phyloP scores from a whole-genome alignment of 2,888 invertebrate species.

The Notodonta ziczac region DNA sequence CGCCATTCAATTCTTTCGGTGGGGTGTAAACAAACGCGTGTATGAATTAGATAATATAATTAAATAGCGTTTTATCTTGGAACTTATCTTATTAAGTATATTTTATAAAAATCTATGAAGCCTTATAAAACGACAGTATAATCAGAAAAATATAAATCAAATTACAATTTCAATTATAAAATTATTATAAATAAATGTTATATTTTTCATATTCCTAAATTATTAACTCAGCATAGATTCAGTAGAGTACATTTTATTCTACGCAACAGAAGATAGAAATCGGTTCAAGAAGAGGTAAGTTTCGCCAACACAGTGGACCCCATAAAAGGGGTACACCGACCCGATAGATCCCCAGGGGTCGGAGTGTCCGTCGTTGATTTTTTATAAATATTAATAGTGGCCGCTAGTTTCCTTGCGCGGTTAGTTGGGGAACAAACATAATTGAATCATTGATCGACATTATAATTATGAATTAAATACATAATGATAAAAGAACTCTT shows the following conservation, averaged over 20 bases:
- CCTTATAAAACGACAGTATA: too few species aligned
- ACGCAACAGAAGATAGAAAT: neutral
- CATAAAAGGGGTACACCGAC: conserved; percentile 1
- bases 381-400: conserved; percentile 5
- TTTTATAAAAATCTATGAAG: too few species aligned
- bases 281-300: neutral
- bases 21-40: conserved; percentile 19
- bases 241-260: too few species aligned
- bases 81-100: too few species aligned
- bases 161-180: too few species aligned
- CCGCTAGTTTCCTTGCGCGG: neutral
- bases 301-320: neutral
- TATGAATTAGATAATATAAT: neutral
- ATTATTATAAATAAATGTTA: too few species aligned
- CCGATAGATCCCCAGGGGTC: neutral
- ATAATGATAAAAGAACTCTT: too few species aligned
- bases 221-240: too few species aligned
- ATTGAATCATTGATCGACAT: neutral
- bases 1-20: conserved; percentile 51
- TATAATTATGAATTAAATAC: neutral
- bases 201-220: too few species aligned
- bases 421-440: too few species aligned
- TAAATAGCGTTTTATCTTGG: neutral
- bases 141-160: too few species aligned
- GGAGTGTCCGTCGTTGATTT: neutral